Evolutionary conservation across 2,888 invertebrate species (phyloP).

Genomic region (Catocala sponsa): DNA sequence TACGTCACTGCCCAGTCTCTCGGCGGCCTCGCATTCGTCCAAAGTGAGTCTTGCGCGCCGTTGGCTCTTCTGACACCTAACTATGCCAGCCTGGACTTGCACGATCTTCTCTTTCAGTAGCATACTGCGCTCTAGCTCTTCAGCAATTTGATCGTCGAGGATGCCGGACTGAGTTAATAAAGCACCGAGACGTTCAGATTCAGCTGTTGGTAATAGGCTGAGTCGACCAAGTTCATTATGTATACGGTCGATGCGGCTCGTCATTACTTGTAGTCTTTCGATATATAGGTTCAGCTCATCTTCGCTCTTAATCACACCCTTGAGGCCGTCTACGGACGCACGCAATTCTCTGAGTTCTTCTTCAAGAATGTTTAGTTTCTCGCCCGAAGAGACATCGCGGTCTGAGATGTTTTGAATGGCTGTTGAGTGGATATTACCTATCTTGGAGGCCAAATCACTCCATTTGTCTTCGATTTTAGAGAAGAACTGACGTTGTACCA

Average conservation of each 20-base stretch:
- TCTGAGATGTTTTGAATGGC: conserved; percentile 92
- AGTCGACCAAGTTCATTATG: conserved; percentile 93
- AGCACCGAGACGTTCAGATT: conserved; percentile 93
- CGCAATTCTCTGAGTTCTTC: conserved; percentile 93
- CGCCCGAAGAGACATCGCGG: conserved; percentile 91
- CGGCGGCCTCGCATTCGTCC: conserved; percentile 92
- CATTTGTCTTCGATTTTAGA: conserved; percentile 93
- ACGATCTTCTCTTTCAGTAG: conserved; percentile 92
- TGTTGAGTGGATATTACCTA: conserved; percentile 90
- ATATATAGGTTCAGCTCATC: conserved; percentile 94
- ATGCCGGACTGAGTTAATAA: conserved; percentile 91
- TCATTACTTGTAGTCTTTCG: conserved; percentile 93
- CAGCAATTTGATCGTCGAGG: conserved; percentile 91
- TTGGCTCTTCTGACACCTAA: conserved; percentile 90
- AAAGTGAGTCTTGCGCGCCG: conserved; percentile 89
- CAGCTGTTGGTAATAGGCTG: conserved; percentile 91
- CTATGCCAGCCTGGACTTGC: conserved; percentile 91
- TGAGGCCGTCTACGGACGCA: conserved; percentile 90
- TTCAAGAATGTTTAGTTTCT: conserved; percentile 92
- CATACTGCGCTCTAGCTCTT: conserved; percentile 93
- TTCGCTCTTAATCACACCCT: conserved; percentile 94
- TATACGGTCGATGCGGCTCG: conserved; percentile 92
- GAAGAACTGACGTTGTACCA: conserved; percentile 93
- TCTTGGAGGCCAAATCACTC: conserved; percentile 89
- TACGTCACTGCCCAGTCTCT: conserved; percentile 92